A percentile compares a stretch with the other conserved stretches of the same genome.
These are phyloP conservation scores for Ruditapes philippinarum DNA, from an alignment of 1,140 invertebrate genomes.

Conservation along the genomic window DNA sequence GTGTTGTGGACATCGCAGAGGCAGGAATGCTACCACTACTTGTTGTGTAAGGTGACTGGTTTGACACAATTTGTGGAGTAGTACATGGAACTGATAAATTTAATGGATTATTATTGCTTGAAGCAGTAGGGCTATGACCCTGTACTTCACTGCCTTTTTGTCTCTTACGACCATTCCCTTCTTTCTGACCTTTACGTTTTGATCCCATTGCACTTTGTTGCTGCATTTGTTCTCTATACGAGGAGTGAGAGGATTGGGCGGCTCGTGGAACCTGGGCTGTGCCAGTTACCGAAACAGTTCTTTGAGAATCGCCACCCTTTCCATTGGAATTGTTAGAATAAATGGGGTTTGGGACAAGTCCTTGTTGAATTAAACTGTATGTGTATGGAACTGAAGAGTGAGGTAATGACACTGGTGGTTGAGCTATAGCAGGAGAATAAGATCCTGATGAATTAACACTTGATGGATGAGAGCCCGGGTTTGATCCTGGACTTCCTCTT, in stretches of 20 bases:
- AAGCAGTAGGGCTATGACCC: background rate
- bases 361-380: constrained; percentile 87
- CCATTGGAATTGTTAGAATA: constrained; percentile 81
- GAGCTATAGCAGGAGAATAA: constrained; percentile 78
- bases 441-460: constrained; percentile 45
- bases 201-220: constrained; percentile 57
- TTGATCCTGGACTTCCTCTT: constrained; percentile 48
- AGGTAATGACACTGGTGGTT: constrained; percentile 81
- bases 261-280: constrained; percentile 54
- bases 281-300: constrained; percentile 57
- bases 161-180: constrained; percentile 73
- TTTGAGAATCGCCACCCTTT: constrained; percentile 36
- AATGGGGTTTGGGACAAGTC: constrained; percentile 87
- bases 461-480: constrained; percentile 42
- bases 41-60: constrained; percentile 89
- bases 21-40: constrained; percentile 75
- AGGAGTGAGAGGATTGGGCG: constrained; percentile 40
- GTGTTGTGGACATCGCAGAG: constrained; percentile 88
- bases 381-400: constrained; percentile 76
- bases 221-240: constrained; percentile 51
- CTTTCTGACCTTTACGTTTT: constrained; percentile 70
- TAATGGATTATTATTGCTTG: constrained; percentile 77
- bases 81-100: constrained; percentile 89
- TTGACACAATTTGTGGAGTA: constrained; percentile 87
- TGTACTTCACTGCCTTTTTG: constrained; percentile 71